Evolutionary conservation across 2,888 invertebrate species (phyloP).

Genomic region (Athetis lepigone): DNA sequence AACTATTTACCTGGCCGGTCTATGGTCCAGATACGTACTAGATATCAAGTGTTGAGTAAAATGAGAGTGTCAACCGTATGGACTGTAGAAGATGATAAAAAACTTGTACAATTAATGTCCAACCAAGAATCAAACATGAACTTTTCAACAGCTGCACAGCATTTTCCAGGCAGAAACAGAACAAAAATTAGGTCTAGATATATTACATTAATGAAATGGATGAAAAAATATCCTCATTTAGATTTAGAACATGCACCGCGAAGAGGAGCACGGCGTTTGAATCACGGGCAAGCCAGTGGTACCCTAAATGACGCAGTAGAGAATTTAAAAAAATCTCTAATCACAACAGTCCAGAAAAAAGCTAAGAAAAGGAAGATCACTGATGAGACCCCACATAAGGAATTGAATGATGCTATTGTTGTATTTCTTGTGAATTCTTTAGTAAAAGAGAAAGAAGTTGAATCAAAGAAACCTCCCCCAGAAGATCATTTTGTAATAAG

Average conservation of each 20-base stretch:
- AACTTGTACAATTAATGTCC: slow-evolving; percentile 89
- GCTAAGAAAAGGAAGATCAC: slow-evolving; percentile 67
- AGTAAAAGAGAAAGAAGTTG: slow-evolving; percentile 57
- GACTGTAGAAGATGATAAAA: slow-evolving; percentile 91
- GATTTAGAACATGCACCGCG: slow-evolving; percentile 81
- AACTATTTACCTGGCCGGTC: slow-evolving; percentile 92
- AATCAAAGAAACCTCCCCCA: slow-evolving; percentile 15
- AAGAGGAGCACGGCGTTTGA: slow-evolving; percentile 75
- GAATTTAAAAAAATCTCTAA: slow-evolving; percentile 78
- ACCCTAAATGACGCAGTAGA: slow-evolving; percentile 80
- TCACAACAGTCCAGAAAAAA: slow-evolving; percentile 70
- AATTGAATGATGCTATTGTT: slow-evolving; percentile 79
- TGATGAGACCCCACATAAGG: slow-evolving; percentile 69
- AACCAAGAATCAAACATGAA: slow-evolving; percentile 79
- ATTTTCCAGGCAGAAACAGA: slow-evolving; percentile 90
- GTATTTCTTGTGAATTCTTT: slow-evolving; percentile 72
- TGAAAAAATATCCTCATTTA: slow-evolving; percentile 84
- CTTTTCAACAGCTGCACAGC: slow-evolving; percentile 85
- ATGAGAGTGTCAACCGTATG: slow-evolving; percentile 87
- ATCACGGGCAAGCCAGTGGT: slow-evolving; percentile 72
- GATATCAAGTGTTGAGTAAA: slow-evolving; percentile 89
- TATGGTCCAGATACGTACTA: slow-evolving; percentile 90
- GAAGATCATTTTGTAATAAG: slow-evolving; percentile 54
- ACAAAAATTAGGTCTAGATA: slow-evolving; percentile 91
- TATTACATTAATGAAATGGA: slow-evolving; percentile 87